These are phyloP conservation scores for Calliphora vicina DNA, from an alignment of 1,140 invertebrate genomes.

Conservation along the genomic window DNA sequence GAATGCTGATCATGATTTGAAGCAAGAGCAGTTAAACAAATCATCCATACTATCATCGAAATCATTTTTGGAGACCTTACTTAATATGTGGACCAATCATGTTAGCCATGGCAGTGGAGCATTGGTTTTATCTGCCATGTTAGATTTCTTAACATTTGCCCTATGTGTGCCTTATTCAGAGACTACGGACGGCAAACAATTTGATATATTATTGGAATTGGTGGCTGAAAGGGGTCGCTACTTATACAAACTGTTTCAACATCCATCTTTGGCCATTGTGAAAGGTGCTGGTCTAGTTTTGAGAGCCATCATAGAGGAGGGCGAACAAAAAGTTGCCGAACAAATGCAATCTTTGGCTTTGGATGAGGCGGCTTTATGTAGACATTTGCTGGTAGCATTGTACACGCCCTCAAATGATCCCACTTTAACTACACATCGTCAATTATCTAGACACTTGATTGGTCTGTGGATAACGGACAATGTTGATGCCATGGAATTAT, in stretches of 20 bases:
- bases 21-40: slow-evolving; percentile 98
- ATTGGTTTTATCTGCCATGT: slow-evolving; percentile 88
- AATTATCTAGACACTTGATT: slow-evolving; percentile 95
- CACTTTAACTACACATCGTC: slow-evolving; percentile 83
- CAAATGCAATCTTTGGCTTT: slow-evolving; percentile 96
- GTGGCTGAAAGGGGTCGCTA: slow-evolving; percentile 90
- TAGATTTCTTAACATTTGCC: slow-evolving; percentile 99
- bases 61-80: slow-evolving; percentile 90
- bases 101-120: slow-evolving; percentile 85
- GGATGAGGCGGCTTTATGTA: slow-evolving; percentile 94
- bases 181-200: slow-evolving; percentile 97
- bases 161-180: slow-evolving; percentile 99
- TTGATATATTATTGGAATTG: slow-evolving; percentile 93
- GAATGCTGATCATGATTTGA: slow-evolving; percentile 93
- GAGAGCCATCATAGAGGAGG: slow-evolving; percentile 98
- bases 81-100: slow-evolving; percentile 95
- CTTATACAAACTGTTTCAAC: slow-evolving; percentile 95
- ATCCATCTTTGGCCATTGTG: slow-evolving; percentile 96
- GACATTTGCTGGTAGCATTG: slow-evolving; percentile 91
- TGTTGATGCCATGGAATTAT: slow-evolving; percentile 86
- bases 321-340: slow-evolving; percentile 85
- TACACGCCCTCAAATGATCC: slow-evolving; percentile 83
- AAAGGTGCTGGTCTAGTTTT: slow-evolving; percentile 97
- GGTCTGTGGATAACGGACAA: slow-evolving; percentile 97
- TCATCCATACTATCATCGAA: slow-evolving; percentile 91